Conservation (phyloP, 2,888 invertebrate species). For the Meiosimyza platycephala region DNA sequence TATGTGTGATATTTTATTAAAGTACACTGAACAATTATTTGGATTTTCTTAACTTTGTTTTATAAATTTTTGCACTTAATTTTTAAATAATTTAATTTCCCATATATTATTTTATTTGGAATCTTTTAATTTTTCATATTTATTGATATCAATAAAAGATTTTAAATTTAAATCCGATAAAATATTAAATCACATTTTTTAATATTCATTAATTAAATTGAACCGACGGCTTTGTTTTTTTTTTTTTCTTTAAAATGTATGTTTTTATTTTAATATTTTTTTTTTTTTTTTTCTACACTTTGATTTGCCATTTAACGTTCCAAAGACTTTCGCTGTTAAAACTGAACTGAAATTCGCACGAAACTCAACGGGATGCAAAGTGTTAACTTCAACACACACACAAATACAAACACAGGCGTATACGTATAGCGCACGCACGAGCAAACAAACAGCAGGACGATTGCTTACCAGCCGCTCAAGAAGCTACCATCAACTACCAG, state of each 20-base stretch:
- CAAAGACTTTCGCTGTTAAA: conserved; percentile 31
- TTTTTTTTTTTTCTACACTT: neutral
- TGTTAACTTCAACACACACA: conserved; percentile 9
- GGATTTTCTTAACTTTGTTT: neutral
- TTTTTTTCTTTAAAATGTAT: no score
- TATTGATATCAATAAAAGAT: neutral
- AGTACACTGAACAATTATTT: neutral
- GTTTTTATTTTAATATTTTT: neutral
- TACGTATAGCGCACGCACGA: neutral
- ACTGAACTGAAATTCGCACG: conserved; percentile 28
- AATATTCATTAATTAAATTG: neutral
- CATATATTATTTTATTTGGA: neutral
- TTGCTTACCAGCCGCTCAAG: conserved; percentile 11
- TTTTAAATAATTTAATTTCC: neutral
- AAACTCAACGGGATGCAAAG: conserved; percentile 22
- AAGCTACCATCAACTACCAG: conserved; percentile 22
- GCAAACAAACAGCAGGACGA: neutral
- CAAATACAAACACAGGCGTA: neutral
- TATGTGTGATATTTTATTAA: neutral
- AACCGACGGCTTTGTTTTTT: neutral
- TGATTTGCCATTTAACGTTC: conserved; percentile 12
- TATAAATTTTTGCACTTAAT: neutral
- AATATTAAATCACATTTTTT: no score
- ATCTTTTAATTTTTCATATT: neutral
- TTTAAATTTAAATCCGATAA: no score